A percentile compares a stretch with the other conserved stretches of the same genome.
phyloP scores from a whole-genome alignment of 64 coral and sea anemone species.

The Catalaphyllia jardinei region DNA sequence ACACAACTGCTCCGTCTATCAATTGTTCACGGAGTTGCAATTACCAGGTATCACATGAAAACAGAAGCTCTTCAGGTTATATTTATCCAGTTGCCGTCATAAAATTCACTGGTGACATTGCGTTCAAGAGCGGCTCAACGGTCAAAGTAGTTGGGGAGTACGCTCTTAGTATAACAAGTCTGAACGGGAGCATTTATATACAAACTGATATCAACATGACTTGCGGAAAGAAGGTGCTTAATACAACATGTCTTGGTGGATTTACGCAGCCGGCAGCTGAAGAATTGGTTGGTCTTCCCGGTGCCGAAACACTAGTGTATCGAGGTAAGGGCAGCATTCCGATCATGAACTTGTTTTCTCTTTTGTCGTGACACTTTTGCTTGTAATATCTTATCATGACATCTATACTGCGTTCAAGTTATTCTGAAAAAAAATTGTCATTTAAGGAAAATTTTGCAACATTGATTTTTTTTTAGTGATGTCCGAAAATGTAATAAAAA shows the following conservation, averaged over 20 bases:
- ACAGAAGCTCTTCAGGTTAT: not conserved
- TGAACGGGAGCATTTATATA: conserved; percentile 35
- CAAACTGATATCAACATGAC: conserved; percentile 41
- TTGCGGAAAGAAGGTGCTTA: not conserved
- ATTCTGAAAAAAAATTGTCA: no score
- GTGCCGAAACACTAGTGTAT: not conserved
- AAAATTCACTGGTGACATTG: not conserved
- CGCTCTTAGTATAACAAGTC: conserved; percentile 26
- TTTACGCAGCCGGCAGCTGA: not conserved
- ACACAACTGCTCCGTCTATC: conserved; percentile 30
- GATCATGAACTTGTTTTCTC: not conserved
- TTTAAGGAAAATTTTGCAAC: no score
- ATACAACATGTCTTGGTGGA: conserved; percentile 52
- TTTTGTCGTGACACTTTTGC: no score
- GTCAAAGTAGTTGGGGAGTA: conserved; percentile 13
- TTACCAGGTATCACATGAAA: not conserved
- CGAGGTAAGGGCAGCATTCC: not conserved
- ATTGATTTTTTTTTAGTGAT: no score
- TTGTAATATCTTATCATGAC: no score
- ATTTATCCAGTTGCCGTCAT: not conserved
- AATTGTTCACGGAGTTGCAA: not conserved
- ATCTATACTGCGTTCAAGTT: no score
- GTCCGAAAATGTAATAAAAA: no score
- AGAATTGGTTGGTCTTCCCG: not conserved
- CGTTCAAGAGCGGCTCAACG: conserved; percentile 3